A percentile compares a stretch with the other conserved stretches of the same genome.
phyloP scores from a whole-genome alignment of 2,113 vertebrate genomes.

The Scalopus aquaticus region DNA sequence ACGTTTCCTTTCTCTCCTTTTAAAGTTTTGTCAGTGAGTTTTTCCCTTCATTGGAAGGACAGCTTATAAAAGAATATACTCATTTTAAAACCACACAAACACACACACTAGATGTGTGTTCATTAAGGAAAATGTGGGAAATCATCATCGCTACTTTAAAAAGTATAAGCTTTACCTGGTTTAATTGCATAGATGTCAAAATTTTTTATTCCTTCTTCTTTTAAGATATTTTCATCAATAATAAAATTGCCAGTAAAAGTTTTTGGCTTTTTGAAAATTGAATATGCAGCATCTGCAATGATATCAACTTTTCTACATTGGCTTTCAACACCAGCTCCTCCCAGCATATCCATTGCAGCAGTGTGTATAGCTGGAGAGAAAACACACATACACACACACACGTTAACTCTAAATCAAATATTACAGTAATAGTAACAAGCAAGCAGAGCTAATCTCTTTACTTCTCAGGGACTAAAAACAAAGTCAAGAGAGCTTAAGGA shows the following conservation, averaged over 20 bases:
- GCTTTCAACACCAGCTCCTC: conserved; percentile 88
- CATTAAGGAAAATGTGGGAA: neutral
- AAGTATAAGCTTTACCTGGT: conserved; percentile 87
- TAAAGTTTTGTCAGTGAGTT: neutral
- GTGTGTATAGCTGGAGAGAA: conserved; percentile 92
- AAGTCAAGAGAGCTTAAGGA: neutral
- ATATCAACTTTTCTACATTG: conserved; percentile 96
- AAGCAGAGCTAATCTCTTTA: neutral
- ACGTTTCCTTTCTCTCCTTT: neutral
- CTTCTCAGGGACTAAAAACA: neutral
- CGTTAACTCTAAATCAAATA: conserved; percentile 2
- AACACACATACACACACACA: neutral
- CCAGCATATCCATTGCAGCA: conserved; percentile 96
- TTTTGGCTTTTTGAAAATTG: conserved; percentile 90
- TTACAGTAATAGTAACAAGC: neutral
- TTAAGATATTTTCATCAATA: conserved; percentile 94
- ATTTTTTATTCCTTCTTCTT: conserved; percentile 90
- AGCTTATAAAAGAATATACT: neutral
- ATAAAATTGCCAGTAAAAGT: conserved; percentile 94
- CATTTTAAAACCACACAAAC: conserved; percentile 1
- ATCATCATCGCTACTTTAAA: neutral
- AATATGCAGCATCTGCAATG: conserved; percentile 96
- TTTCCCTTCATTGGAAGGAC: neutral
- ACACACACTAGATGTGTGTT: neutral
- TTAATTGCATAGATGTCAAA: conserved; percentile 94